Evolutionary conservation across 2,888 invertebrate genomes (phyloP), one percentile per base, ranked within the genome.

Genomic region (Anoplius nigerrimus): DNA sequence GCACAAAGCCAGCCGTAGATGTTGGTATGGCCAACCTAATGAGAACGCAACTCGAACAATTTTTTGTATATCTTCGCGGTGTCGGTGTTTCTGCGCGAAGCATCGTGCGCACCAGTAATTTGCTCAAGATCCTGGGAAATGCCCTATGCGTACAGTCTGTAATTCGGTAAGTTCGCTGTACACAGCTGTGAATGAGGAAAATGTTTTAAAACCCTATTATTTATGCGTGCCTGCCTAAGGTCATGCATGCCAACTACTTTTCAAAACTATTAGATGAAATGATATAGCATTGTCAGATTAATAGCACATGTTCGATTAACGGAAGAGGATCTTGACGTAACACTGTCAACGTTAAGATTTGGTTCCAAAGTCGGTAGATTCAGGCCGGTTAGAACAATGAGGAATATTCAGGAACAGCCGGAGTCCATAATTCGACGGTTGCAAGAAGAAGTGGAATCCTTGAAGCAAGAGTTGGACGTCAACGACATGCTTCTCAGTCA

Each of bases 1-100:
- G 83, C 43, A 59, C 80, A 64, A 90, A 90, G 75, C 77, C 82
- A 15, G 73, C 82, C 2, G 69, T 64, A 2, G 87, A 90, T 66
- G 76, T 90, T 15, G 88, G 88, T 2, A 72, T 71, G 15, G 90
- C 88, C 13, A 90, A 90, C 80, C 82, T 88, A 27, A 84, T 84
- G 24, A 90, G 89, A 76, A 79, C 84, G 0, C 86, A 89, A 65
- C 71, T 90, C 56, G 89, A 89, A 70, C 89, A 88, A 68, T 89
- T 89, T 54, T 82, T 81, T n/a, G 24, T 62, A 3, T 76, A 77
- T 84, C 52, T 74, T 83, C 27, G 76, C 79, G 59, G 67, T 84
- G 22, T 71, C 63, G 45, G 70, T 80, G 66, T 71, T 77, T 60
- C 79, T 72, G 24, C 71, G 62, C 71, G 71, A 20, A 82, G 13